A percentile compares a stretch with the other conserved stretches of the same genome.
phyloP scores from a whole-genome alignment of 64 coral and sea anemone genomes.

The Porites australiensis region DNA sequence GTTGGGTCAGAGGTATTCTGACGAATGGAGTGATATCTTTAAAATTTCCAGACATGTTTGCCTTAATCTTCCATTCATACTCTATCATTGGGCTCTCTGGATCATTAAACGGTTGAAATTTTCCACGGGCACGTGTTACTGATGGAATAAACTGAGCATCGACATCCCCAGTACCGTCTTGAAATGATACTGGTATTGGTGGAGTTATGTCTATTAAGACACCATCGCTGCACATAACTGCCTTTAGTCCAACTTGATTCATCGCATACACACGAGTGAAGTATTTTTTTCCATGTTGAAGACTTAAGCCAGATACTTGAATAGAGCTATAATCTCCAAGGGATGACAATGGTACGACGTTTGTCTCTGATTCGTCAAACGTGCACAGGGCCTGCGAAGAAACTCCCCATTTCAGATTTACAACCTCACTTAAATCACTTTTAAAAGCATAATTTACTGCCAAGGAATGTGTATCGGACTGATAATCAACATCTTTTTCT shows the following conservation, averaged over 20 bases:
- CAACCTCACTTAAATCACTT: conserved; percentile 34
- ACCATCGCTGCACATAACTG: conserved; percentile 94
- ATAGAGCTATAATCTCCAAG: conserved; percentile 82
- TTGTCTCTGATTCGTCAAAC: conserved; percentile 66
- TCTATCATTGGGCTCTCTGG: conserved; percentile 80
- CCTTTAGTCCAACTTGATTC: conserved; percentile 69
- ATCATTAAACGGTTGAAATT: conserved; percentile 73
- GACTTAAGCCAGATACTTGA: conserved; percentile 68
- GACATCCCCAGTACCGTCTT: conserved; percentile 70
- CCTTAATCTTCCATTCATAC: conserved; percentile 92
- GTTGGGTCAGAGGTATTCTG: conserved; percentile 83
- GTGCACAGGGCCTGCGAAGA: conserved; percentile 72
- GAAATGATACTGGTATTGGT: conserved; percentile 68
- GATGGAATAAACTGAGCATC: conserved; percentile 78
- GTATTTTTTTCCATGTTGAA: conserved; percentile 76
- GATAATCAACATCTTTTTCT: conserved; percentile 79
- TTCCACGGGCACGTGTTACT: conserved; percentile 69
- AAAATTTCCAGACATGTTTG: conserved; percentile 11
- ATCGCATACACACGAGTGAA: conserved; percentile 75
- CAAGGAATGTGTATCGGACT: conserved; percentile 54
- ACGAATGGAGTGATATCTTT: conserved; percentile 62
- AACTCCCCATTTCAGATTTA: conserved; percentile 85
- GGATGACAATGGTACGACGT: conserved; percentile 57
- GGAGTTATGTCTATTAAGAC: conserved; percentile 85
- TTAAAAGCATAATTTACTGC: conserved; percentile 80